Evolutionary conservation across 2,888 invertebrate genomes (phyloP), one percentile per base, ranked within the genome.

Genomic region (Labia minor): DNA sequence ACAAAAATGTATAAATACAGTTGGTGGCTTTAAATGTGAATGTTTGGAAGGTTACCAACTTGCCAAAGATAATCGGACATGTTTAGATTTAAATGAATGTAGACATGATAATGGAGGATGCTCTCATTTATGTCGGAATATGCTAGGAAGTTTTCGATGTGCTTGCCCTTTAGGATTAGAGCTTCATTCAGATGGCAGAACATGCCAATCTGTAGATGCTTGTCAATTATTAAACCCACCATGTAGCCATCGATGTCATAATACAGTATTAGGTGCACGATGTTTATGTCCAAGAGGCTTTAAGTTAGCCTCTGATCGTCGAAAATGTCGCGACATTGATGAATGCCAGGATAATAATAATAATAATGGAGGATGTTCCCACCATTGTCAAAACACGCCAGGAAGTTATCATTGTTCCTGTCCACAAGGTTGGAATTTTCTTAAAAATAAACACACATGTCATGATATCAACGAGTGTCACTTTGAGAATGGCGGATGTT

Each of bases 251-350:
- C 75, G 75, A 63, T 85, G 85, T 72, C 73, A 79, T 65, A 84
- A 85, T 73, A 76, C 77, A 6, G 74, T 79, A 0, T 85, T 85
- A 1, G 78, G 80, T 21, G 85, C 81, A 71, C 77, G 78, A 64
- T 86, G 86, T 72, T 75, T 76, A 10, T 86, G 86, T 72, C 81
- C 81, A 0, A 65, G 74, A n/a, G 81, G 81, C 0, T 83, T 79
- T 64, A 65, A 63, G 11, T 70, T 74, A 1, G 49, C n/a, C 3
- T 14, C 49, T 49, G 68, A 67, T 1, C 74, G 77, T 68, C 70
- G 21, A 11, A 11, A 11, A 19, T 67, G 67, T 62, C 37, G 64
- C 21, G 67, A 67, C 21, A 19, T 67, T n/a, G 33, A 67, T 19
- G 67, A 67, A 19, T 67, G 67, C 37, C 26, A 18, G 11, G 62